Evolutionary conservation across 2,888 invertebrate genomes (phyloP).

Genomic region (Erebia epiphron): DNA sequence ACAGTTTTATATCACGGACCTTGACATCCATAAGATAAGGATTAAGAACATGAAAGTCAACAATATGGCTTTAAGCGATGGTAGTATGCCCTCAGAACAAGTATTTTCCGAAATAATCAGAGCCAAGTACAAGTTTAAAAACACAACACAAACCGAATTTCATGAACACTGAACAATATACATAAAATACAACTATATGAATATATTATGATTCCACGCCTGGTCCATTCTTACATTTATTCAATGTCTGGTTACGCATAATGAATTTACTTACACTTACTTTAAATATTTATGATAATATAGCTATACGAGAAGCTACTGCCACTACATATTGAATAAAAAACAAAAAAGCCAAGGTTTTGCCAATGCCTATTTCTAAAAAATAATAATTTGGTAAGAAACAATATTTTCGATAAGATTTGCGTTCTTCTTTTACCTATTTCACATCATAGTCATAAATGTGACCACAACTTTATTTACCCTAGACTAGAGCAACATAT

Average conservation of each 20-base stretch:
- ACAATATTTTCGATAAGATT: not conserved
- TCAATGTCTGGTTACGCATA: slow-evolving; percentile 39
- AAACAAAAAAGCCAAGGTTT: slow-evolving; percentile 23
- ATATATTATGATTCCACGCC: slow-evolving; percentile 35
- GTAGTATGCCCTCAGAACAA: too few relatives aligned
- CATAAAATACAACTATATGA: slow-evolving; percentile 31
- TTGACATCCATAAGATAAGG: too few relatives aligned
- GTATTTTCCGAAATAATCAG: too few relatives aligned
- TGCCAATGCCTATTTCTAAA: not conserved
- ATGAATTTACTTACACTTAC: slow-evolving; percentile 42
- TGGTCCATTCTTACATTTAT: slow-evolving; percentile 39
- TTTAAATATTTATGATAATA: slow-evolving; percentile 30
- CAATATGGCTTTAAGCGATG: too few relatives aligned
- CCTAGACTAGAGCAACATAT: too few relatives aligned
- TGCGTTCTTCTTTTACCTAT: not conserved
- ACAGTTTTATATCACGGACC: too few relatives aligned
- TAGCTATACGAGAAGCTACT: slow-evolving; percentile 43
- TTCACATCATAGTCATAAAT: not conserved
- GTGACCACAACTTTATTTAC: not conserved
- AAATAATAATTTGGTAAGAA: too few relatives aligned
- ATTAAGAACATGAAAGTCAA: too few relatives aligned
- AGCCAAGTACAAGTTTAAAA: slow-evolving; percentile 11
- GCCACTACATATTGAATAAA: slow-evolving; percentile 42
- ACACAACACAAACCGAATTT: slow-evolving; percentile 26
- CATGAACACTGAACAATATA: slow-evolving; percentile 27